These are phyloP conservation scores for Parasteatoda tepidariorum DNA, from an alignment of 1,140 invertebrate species.

Conservation along the genomic window DNA sequence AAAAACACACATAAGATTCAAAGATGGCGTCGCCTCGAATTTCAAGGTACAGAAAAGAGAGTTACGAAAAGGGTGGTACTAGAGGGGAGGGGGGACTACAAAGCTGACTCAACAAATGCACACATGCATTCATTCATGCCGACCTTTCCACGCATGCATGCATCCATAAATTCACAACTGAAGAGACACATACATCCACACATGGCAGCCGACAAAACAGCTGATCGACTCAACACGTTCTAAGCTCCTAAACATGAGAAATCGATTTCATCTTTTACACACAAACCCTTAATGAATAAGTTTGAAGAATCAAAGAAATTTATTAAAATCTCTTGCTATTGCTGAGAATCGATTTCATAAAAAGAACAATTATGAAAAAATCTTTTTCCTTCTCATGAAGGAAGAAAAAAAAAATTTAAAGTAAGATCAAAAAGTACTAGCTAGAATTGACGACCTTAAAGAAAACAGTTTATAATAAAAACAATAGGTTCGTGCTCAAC, in stretches of 20 bases:
- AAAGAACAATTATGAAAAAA: background rate
- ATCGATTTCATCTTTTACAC: constrained; percentile 20
- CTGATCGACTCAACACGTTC: constrained; percentile 46
- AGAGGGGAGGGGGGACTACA: background rate
- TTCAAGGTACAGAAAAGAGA: background rate
- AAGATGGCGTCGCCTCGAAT: constrained; percentile 41
- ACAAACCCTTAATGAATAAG: background rate
- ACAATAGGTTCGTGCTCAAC: too few species aligned
- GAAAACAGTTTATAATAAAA: too few species aligned
- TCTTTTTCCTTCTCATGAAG: too few species aligned
- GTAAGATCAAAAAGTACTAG: too few species aligned
- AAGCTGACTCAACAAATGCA: constrained; percentile 7
- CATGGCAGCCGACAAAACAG: constrained; percentile 45
- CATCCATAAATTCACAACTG: constrained; percentile 55
- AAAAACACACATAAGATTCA: too few species aligned
- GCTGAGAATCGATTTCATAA: background rate
- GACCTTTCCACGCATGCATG: constrained; percentile 56
- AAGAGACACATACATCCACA: constrained; percentile 40
- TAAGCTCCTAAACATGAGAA: constrained; percentile 27
- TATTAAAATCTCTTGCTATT: too few species aligned
- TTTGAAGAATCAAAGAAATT: too few species aligned
- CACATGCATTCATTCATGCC: constrained; percentile 52
- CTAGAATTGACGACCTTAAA: too few species aligned
- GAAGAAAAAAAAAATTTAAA: too few species aligned
- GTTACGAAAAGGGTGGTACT: too few species aligned